Conservation (phyloP, 2,888 invertebrate species). For the Homarus gammarus region DNA sequence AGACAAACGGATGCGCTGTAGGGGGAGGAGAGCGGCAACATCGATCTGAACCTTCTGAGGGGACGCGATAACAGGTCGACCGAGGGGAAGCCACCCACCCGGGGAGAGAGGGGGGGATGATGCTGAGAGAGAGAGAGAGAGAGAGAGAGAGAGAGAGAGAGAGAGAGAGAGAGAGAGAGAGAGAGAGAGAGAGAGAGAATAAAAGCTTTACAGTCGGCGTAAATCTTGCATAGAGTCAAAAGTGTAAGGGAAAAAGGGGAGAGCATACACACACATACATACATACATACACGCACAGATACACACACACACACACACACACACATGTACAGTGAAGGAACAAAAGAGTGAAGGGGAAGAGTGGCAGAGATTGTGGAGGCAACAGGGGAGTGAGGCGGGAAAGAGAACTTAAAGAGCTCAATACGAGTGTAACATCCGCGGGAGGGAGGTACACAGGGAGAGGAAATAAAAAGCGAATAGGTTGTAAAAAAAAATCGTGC, state of each 20-base stretch:
- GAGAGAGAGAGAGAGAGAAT: neutral
- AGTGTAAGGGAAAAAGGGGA: neutral
- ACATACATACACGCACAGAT: slow-evolving; percentile 18
- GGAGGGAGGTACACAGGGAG: too few relatives aligned
- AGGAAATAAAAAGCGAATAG: too few relatives aligned
- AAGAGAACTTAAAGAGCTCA: too few relatives aligned
- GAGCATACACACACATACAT: neutral
- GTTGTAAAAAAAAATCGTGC: too few relatives aligned
- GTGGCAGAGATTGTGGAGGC: too few relatives aligned
- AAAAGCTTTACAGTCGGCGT: neutral
- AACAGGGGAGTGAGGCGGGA: too few relatives aligned
- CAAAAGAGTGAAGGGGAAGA: too few relatives aligned
- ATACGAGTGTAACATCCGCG: too few relatives aligned
- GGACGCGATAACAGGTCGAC: neutral
- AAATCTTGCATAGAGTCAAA: too few relatives aligned
- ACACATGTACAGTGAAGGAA: neutral
- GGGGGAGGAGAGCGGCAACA: neutral
- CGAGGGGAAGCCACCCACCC: neutral
- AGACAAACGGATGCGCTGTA: slow-evolving; percentile 1
- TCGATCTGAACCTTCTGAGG: neutral
- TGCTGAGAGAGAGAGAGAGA: neutral
- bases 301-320: slow-evolving; percentile 10
- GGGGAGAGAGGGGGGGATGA: neutral
- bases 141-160: neutral
- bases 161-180: neutral